Evolutionary conservation across 2,113 vertebrate species (phyloP).

Genomic region (Plecotus auritus): DNA sequence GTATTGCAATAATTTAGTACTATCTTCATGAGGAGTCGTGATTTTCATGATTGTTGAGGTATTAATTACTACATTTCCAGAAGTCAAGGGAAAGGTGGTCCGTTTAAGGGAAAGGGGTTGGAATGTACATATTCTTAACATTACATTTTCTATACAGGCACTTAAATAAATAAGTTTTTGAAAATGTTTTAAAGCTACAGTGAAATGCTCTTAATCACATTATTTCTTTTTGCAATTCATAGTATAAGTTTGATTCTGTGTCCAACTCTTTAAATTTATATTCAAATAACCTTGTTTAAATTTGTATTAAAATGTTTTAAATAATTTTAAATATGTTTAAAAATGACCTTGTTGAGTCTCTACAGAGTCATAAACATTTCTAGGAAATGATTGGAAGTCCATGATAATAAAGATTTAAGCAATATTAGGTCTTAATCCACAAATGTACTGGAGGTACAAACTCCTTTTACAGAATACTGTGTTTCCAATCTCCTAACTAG

Average conservation of each 20-base stretch:
- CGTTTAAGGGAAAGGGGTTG: neutral
- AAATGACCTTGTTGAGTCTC: neutral
- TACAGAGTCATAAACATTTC: neutral
- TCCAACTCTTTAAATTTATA: conserved; percentile 23
- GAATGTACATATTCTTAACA: neutral
- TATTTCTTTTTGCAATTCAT: neutral
- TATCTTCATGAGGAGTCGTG: neutral
- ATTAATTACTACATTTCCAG: conserved; percentile 19
- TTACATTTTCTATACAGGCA: neutral
- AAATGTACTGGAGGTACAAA: neutral
- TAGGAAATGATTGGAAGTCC: neutral
- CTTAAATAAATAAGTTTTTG: neutral
- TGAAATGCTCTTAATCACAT: neutral
- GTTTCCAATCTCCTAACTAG: neutral
- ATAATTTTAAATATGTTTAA: conserved; percentile 27
- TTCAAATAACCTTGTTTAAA: conserved; percentile 38
- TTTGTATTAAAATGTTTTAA: conserved; percentile 38
- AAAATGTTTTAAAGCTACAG: neutral
- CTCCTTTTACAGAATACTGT: neutral
- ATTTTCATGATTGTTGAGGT: neutral
- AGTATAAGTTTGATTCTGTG: neutral
- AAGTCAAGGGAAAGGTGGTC: neutral
- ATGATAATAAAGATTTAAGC: neutral
- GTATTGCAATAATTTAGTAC: neutral
- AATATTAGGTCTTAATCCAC: neutral